These are phyloP conservation scores for Atherinomorus stipes DNA, from an alignment of 2,113 vertebrate genomes.

Conservation along the genomic window DNA sequence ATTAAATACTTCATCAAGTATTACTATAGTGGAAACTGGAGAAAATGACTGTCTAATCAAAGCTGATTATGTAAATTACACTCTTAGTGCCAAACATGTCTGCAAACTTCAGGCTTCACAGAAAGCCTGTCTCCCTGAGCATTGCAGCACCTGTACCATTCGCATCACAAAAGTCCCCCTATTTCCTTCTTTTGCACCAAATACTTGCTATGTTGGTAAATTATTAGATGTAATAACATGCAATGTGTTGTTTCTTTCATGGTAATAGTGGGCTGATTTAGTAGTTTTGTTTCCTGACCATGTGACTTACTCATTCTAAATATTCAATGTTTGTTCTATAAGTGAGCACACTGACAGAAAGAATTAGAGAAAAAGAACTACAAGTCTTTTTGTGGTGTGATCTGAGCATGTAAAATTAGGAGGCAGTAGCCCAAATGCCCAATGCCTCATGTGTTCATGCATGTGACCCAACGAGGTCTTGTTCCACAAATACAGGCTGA, in stretches of 20 bases:
- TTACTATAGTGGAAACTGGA: conserved; percentile 15
- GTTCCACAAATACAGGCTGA: conserved; percentile 42
- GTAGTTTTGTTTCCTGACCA: conserved; percentile 1
- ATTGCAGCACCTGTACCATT: background rate
- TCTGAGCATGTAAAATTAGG: background rate
- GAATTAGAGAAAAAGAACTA: background rate
- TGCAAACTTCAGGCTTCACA: conserved; percentile 8
- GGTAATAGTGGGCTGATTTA: background rate
- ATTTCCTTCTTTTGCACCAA: background rate
- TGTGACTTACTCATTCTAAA: background rate
- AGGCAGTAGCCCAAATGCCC: background rate
- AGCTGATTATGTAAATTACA: conserved; percentile 28
- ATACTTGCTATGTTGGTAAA: background rate
- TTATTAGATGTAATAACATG: background rate
- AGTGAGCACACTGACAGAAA: background rate
- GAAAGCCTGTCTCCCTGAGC: background rate
- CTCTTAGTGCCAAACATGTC: conserved; percentile 2
- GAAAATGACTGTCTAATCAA: conserved; percentile 24
- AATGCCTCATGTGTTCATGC: background rate
- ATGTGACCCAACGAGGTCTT: conserved; percentile 10
- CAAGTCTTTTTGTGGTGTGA: background rate
- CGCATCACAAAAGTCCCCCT: background rate
- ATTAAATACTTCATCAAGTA: conserved; percentile 32
- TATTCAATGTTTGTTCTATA: background rate
- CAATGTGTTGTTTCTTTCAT: background rate